Conservation (phyloP, 2,113 vertebrate genomes). For the Stomatorhinus ivindoensis region DNA sequence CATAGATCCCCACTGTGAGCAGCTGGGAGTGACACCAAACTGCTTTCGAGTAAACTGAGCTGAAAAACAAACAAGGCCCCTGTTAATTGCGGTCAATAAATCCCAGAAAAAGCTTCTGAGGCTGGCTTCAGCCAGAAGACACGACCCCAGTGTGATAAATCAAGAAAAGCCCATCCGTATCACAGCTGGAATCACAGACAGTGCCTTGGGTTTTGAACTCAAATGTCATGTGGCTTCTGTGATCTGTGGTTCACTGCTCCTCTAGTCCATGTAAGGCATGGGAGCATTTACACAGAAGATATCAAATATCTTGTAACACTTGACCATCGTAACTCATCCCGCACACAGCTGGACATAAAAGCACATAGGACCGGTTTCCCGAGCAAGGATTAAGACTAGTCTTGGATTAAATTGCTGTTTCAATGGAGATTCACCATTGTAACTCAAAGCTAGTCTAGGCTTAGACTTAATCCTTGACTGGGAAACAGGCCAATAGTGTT, state of each 20-base stretch:
- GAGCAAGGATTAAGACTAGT: too few species aligned
- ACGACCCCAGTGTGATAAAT: neutral
- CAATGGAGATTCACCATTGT: too few species aligned
- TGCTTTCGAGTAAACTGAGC: neutral
- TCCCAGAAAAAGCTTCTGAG: neutral
- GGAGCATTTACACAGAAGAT: neutral
- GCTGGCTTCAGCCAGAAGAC: neutral
- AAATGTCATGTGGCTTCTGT: neutral
- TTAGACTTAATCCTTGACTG: too few species aligned
- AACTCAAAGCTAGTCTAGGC: too few species aligned
- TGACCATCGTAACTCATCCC: neutral
- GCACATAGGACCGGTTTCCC: too few species aligned
- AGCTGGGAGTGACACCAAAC: neutral
- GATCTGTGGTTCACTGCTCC: neutral
- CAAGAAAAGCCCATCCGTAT: neutral
- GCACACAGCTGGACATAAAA: neutral
- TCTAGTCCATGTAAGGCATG: neutral
- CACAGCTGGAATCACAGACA: neutral
- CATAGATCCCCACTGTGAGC: neutral
- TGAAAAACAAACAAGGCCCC: neutral
- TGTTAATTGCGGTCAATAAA: neutral
- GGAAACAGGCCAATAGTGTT: too few species aligned
- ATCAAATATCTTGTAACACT: neutral
- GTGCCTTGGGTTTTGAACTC: neutral
- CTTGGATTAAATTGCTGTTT: too few species aligned